Conservation (phyloP, 2,113 vertebrate genomes). For the Limnothrissa miodon region DNA sequence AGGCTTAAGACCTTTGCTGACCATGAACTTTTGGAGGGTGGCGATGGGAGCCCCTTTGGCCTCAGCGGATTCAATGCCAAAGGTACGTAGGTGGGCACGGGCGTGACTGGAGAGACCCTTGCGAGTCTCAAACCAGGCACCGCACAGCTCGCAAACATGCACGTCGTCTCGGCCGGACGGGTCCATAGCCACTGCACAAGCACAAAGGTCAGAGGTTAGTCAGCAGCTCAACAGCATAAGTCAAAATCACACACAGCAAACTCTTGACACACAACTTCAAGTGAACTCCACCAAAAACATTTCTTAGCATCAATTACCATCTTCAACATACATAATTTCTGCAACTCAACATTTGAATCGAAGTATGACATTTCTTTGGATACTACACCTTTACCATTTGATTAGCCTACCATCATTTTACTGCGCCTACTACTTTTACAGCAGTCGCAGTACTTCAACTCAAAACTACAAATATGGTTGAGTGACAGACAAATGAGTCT, state of each 20-base stretch:
- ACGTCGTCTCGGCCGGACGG: conserved; percentile 66
- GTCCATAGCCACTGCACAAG: conserved; percentile 73
- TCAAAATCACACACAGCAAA: background rate
- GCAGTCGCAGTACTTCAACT: no score
- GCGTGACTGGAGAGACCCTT: conserved; percentile 85
- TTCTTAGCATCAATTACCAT: no score
- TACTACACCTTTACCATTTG: no score
- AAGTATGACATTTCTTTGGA: no score
- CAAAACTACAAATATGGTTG: background rate
- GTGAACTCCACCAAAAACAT: background rate
- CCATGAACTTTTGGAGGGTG: conserved; percentile 81
- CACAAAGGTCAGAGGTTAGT: conserved; percentile 51
- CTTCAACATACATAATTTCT: no score
- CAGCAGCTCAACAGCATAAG: background rate
- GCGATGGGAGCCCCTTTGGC: conserved; percentile 81
- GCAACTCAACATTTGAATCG: no score
- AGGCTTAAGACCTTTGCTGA: conserved; percentile 76
- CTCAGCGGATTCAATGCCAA: conserved; percentile 77
- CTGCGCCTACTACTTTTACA: no score
- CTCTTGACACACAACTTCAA: background rate
- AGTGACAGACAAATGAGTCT: background rate
- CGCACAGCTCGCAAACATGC: conserved; percentile 84
- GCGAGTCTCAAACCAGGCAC: conserved; percentile 87
- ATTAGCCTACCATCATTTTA: no score
- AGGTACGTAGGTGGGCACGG: conserved; percentile 82